These are phyloP conservation scores for Xiphophorus hellerii DNA, from an alignment of 2,113 vertebrate species.

Conservation along the genomic window DNA sequence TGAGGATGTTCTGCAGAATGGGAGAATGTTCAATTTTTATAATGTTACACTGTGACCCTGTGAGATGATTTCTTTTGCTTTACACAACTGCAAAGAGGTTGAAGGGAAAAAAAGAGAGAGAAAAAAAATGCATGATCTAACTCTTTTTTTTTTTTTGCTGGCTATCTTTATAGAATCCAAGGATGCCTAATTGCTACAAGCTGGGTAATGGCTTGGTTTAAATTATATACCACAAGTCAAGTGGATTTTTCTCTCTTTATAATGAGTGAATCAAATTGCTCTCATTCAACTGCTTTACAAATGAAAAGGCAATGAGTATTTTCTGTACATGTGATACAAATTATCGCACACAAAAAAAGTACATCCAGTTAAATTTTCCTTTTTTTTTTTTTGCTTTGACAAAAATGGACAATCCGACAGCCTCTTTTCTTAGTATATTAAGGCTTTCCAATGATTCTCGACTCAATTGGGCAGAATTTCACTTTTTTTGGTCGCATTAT, in stretches of 20 bases:
- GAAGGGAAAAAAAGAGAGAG: not conserved
- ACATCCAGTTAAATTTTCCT: not conserved
- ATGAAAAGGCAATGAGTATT: constrained; percentile 66
- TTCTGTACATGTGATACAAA: constrained; percentile 52
- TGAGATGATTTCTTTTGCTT: constrained; percentile 62
- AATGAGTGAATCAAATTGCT: constrained; percentile 66
- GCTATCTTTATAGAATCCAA: constrained; percentile 28
- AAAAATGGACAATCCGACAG: not conserved
- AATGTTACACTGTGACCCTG: constrained; percentile 53
- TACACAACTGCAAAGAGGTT: constrained; percentile 42
- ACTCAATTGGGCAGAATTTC: too few relatives aligned
- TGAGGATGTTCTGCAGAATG: constrained; percentile 49
- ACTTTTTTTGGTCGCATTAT: too few relatives aligned
- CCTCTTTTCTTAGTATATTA: too few relatives aligned
- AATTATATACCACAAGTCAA: constrained; percentile 76
- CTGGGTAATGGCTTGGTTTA: constrained; percentile 61
- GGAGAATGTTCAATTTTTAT: constrained; percentile 36
- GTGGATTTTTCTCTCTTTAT: constrained; percentile 74
- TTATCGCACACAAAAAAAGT: not conserved
- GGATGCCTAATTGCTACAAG: constrained; percentile 63
- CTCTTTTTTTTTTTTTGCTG: constrained; percentile 8
- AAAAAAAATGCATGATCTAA: constrained; percentile 19
- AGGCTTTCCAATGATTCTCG: too few relatives aligned
- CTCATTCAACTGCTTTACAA: constrained; percentile 68
- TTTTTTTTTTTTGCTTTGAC: not conserved